phyloP scores from a whole-genome alignment of 1,140 invertebrate genomes.

The Coelopa frigida region DNA sequence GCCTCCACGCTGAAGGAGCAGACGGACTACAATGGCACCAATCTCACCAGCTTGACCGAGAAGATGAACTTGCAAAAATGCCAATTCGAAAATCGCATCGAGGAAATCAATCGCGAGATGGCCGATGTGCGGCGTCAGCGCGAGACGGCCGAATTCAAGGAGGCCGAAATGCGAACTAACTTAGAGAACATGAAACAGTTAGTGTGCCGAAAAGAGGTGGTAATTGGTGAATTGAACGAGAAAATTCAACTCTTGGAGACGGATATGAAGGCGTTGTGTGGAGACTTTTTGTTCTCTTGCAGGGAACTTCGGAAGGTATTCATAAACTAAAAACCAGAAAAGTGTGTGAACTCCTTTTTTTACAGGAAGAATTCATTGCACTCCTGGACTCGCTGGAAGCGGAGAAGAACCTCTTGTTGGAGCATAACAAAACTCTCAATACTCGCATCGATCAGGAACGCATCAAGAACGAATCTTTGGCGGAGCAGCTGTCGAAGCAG shows the following conservation, averaged over 20 bases:
- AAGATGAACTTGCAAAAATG: constrained; percentile 25
- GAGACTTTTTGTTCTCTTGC: constrained; percentile 39
- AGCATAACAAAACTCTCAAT: constrained; percentile 47
- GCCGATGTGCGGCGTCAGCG: constrained; percentile 27
- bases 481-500: constrained; percentile 25
- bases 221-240: constrained; percentile 19
- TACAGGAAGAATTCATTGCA: constrained; percentile 37
- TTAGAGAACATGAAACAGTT: constrained; percentile 23
- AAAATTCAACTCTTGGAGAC: constrained; percentile 27
- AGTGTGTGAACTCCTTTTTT: constrained; percentile 4
- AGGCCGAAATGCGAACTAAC: constrained; percentile 28
- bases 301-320: constrained; percentile 36
- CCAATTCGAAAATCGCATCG: constrained; percentile 36
- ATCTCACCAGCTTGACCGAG: constrained; percentile 27
- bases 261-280: constrained; percentile 33
- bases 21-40: constrained; percentile 27
- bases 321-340: not conserved
- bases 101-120: constrained; percentile 51
- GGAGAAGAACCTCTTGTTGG: constrained; percentile 49
- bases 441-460: constrained; percentile 50
- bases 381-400: constrained; percentile 48
- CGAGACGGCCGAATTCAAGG: constrained; percentile 18
- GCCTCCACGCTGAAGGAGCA: constrained; percentile 28
- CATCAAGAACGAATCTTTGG: constrained; percentile 21
- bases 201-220: constrained; percentile 20